These are phyloP conservation scores for Microctenopoma lineatum DNA, from an alignment of 2,797 vertebrate species.

Conservation along the genomic window DNA sequence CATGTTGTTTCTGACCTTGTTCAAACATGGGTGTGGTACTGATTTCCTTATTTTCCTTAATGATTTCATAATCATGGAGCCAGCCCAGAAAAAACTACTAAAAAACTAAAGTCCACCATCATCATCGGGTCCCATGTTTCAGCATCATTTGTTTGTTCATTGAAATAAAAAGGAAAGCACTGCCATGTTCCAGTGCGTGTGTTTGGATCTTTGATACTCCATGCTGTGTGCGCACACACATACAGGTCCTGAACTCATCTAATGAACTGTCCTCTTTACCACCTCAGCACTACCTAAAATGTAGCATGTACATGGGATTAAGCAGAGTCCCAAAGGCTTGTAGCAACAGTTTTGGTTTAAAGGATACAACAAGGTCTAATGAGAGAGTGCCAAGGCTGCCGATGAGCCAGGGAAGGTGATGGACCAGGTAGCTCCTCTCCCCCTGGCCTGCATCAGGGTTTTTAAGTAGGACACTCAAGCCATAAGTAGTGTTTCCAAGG, in stretches of 20 bases:
- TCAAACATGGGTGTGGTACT: no score
- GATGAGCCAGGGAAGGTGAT: constrained; percentile 95
- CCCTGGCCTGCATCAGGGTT: constrained; percentile 87
- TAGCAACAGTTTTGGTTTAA: constrained; percentile 36
- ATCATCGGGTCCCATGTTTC: background rate
- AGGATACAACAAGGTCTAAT: constrained; percentile 93
- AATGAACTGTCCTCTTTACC: background rate
- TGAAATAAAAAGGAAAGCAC: background rate
- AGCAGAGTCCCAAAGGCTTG: constrained; percentile 20
- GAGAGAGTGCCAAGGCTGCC: constrained; percentile 94
- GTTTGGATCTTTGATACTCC: constrained; percentile 21
- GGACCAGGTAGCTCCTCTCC: constrained; percentile 87
- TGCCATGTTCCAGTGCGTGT: background rate
- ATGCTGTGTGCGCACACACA: constrained; percentile 9
- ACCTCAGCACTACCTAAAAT: constrained; percentile 37
- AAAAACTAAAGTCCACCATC: background rate
- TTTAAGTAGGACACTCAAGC: constrained; percentile 91
- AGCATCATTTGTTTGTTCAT: background rate
- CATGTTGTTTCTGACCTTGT: no score
- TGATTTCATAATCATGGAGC: no score
- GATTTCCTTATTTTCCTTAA: no score
- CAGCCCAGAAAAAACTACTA: background rate
- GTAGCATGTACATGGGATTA: constrained; percentile 34
- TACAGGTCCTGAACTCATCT: constrained; percentile 19
- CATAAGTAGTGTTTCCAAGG: constrained; percentile 91